Base-by-base conservation (phyloP, 37 sponge, comb jelly and placozoan species). In the Chondrilla cf. caribensis region DNA sequence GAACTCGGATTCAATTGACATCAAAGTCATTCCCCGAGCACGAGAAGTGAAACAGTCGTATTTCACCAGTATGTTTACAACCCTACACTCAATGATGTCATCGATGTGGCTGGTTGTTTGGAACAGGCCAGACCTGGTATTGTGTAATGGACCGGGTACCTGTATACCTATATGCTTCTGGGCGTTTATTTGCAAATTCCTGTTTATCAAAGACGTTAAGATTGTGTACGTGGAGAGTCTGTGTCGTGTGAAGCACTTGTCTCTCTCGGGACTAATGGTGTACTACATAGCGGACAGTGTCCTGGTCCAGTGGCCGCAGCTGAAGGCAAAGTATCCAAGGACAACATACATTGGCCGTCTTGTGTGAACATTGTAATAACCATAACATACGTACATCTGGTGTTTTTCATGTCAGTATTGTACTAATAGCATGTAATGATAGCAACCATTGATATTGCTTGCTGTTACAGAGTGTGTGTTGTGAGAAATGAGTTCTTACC, bases 131-230 rank as follows among this genome's bases (percentile, higher is more conserved):
- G 92, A 96, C 37, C n/a, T 98, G 51, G 58, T 98, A 0, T 81
- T 98, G 25, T 93, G 95, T 58, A 98, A 98, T 90, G 99, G 99
- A 0, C 99, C 99, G 9, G 99, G 99, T 0, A 96, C 99, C 15
- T 98, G 99, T 55, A 89, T 98, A 5, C 99, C 99, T 0, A 38
- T 98, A 7, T 95, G 94, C 81, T 54, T 90, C 21, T 38, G 81
- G 35, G 88, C 86, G 15, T 93, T 88, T 36, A 21, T 95, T 11
- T 38, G 90, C 62, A 86, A 86, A 26, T 82, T 93, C 42, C 15
- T 90, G 22, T 83, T 82, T 15, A 28, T 87, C 15, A 84, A 79
- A 31, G 58, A 86, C 0, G 51, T 81, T 2, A 86, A 44, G 71
- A 85, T 98, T 42, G 87, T 96, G 8, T 98, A 98, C 75, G 97